Conservation (phyloP, 2,888 invertebrate species). For the Drosophila kambysellisi region DNA sequence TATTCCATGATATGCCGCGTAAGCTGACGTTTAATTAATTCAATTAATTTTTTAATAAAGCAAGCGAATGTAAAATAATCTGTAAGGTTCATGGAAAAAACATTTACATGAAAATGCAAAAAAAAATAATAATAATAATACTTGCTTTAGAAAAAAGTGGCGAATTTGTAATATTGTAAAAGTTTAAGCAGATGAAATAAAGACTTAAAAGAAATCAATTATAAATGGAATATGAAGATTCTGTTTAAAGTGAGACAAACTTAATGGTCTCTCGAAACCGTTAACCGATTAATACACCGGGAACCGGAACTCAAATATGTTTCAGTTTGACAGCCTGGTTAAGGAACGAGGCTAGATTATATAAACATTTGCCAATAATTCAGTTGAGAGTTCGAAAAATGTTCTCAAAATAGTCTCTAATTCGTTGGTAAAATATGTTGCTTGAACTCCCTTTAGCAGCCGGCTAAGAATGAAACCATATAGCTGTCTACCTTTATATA, state of each 20-base stretch:
- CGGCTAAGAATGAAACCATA: neutral
- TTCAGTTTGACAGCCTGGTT: neutral
- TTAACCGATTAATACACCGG: neutral
- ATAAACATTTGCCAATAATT: neutral
- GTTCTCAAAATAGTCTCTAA: rapidly evolving
- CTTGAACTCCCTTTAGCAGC: neutral
- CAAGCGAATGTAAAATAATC: conserved; percentile 18
- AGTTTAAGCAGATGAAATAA: neutral
- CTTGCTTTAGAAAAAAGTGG: conserved; percentile 12
- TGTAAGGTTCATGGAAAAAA: conserved; percentile 41
- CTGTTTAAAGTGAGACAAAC: neutral
- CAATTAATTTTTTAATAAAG: conserved; percentile 65
- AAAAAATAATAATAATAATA: conserved; percentile 8
- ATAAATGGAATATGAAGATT: neutral
- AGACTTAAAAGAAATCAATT: neutral
- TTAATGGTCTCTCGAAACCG: neutral
- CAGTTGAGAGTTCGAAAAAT: neutral
- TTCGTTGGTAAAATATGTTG: neutral
- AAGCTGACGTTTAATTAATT: conserved; percentile 78
- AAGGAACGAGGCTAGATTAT: neutral
- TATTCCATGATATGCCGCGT: conserved; percentile 74
- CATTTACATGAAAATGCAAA: conserved; percentile 14
- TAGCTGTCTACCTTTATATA: neutral
- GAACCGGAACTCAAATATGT: neutral
- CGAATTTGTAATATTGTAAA: conserved; percentile 6